Base-by-base conservation (phyloP, 2,888 invertebrate species). In the Andrena dorsata region DNA sequence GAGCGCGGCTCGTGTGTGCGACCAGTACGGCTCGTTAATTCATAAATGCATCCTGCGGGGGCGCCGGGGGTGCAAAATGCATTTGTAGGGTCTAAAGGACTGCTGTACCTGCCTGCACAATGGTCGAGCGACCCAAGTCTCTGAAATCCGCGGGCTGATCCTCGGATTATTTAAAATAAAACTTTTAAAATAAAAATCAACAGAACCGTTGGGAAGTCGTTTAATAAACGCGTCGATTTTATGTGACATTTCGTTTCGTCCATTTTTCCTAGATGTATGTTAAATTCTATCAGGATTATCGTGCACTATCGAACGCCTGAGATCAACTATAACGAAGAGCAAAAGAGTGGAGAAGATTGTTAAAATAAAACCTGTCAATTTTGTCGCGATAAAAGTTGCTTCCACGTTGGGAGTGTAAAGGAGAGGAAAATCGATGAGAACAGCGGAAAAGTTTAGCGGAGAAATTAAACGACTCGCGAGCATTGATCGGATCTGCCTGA, bases 1-100 rank as follows among this genome's bases (percentile, higher is more conserved):
- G 86, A 41, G 41, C 41, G 13, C 41, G 41, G 41, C 41, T 41
- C 41, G 13, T 41, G 53, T 86, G 85, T 81, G 84, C 87, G 82
- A 73, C 80, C 87, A 83, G 84, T 82, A 74, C 80, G 74, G 83
- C 88, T 88, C 88, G 91, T 91, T 92, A 90, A 92, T 92, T 91
- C 90, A 92, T 92, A 92, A 92, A 92, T 87, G 88, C 86, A 85
- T 84, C 84, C 88, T 80, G 80, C 88, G 60, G 80, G 60, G 80
- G 58, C 76, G 88, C 85, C 80, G 85, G 85, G 85, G 85, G 88
- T 83, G 88, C 88, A 88, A 82, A 88, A 86, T 82, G 83, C 88
- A 88, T 88, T 88, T 88, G 86, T 88, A 81, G 77, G 53, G 76
- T 65, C 80, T 63, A 75, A 77, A 78, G 73, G 78, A 76, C 65